phyloP scores from a whole-genome alignment of 30 jellyfish, hydroid and myxozoan species.

The Catostylus mosaicus region DNA sequence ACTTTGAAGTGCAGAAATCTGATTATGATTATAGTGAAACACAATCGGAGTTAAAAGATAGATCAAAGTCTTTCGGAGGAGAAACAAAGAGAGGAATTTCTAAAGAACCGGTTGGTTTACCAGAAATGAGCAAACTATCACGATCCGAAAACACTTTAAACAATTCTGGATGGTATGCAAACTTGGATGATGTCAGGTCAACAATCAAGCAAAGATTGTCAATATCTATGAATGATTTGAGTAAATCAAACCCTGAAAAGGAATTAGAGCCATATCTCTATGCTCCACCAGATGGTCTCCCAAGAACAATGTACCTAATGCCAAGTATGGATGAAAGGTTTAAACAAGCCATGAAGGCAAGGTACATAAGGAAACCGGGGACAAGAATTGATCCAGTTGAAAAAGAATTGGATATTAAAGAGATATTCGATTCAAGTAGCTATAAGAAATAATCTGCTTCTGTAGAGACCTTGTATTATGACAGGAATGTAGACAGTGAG shows the following conservation, averaged over 20 bases:
- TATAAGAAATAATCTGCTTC: neutral
- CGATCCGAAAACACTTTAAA: constrained; percentile 42
- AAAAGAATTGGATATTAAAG: constrained; percentile 50
- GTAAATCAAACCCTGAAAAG: constrained; percentile 14
- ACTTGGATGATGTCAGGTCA: constrained; percentile 59
- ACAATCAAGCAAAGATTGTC: constrained; percentile 59
- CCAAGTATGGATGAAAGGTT: constrained; percentile 66
- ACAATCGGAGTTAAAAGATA: neutral
- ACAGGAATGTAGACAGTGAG: no score
- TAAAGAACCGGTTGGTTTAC: neutral
- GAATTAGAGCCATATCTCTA: constrained; percentile 54
- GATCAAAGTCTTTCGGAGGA: constrained; percentile 1
- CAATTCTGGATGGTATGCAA: constrained; percentile 57
- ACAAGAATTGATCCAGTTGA: constrained; percentile 80
- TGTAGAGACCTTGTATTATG: neutral
- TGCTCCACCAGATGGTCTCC: constrained; percentile 84
- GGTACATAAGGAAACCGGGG: constrained; percentile 80
- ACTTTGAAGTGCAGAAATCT: neutral
- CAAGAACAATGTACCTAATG: constrained; percentile 74
- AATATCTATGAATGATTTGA: constrained; percentile 50
- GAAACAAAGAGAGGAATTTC: neutral
- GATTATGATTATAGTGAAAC: neutral
- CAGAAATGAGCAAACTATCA: constrained; percentile 41
- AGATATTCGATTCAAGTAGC: constrained; percentile 38
- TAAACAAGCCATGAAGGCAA: constrained; percentile 67